phyloP scores from a whole-genome alignment of 2,888 invertebrate species.

The Tiphia femorata region DNA sequence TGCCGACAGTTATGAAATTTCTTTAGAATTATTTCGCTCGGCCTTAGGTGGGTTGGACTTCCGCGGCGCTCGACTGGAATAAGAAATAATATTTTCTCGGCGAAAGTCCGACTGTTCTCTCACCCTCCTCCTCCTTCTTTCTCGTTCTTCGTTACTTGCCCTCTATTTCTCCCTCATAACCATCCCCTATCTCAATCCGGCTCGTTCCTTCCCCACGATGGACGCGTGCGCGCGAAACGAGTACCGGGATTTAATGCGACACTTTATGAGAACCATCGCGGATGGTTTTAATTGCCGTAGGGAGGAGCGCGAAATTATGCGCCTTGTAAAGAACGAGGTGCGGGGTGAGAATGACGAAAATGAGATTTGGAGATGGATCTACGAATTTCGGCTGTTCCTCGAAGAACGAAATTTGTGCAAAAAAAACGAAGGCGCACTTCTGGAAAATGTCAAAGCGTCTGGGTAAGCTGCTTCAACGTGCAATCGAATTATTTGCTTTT shows the following conservation, averaged over 20 bases:
- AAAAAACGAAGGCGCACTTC: too few relatives aligned
- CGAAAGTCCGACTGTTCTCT: slow-evolving; percentile 1
- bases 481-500: too few relatives aligned
- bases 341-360: too few relatives aligned
- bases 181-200: slow-evolving; percentile 22
- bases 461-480: too few relatives aligned
- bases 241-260: slow-evolving; percentile 60
- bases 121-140: slow-evolving; percentile 6
- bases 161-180: slow-evolving; percentile 1
- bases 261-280: slow-evolving; percentile 63
- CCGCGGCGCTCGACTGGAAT: slow-evolving; percentile 45
- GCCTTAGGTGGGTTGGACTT: slow-evolving; percentile 49
- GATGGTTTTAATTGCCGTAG: slow-evolving; percentile 64
- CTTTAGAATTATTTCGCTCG: slow-evolving; percentile 65
- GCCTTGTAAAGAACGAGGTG: too few relatives aligned
- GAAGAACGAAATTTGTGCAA: too few relatives aligned
- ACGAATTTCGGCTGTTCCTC: too few relatives aligned
- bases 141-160: background rate
- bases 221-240: slow-evolving; percentile 8
- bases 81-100: slow-evolving; percentile 61
- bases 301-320: slow-evolving; percentile 51
- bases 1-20: slow-evolving; percentile 67
- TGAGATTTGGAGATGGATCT: too few relatives aligned
- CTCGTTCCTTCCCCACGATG: slow-evolving; percentile 10
- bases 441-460: too few relatives aligned